Evolutionary conservation across 2,113 vertebrate genomes (phyloP).

Genomic region (Pomatorhinus ruficollis): DNA sequence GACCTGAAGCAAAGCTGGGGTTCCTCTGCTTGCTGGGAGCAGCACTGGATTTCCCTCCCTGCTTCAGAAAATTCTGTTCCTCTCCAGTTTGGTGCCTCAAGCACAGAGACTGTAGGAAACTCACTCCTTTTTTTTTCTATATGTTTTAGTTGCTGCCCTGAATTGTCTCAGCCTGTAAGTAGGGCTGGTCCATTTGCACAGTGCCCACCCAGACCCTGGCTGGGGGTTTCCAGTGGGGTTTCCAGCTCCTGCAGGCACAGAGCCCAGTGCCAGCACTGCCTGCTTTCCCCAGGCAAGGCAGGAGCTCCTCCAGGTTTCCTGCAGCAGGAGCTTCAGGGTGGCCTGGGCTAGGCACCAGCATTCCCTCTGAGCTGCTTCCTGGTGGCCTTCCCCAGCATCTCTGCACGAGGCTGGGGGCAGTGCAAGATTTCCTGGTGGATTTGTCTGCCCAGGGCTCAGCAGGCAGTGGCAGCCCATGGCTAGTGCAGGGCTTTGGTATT

Average conservation of each 20-base stretch:
- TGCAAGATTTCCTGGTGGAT: accelerated
- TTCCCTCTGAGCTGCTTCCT: accelerated
- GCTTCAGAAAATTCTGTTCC: neutral
- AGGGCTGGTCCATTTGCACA: neutral
- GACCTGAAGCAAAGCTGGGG: neutral
- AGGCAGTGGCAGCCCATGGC: neutral
- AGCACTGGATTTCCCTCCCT: neutral
- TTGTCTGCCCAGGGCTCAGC: neutral
- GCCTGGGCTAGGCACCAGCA: accelerated
- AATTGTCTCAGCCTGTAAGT: neutral
- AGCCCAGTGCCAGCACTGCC: accelerated
- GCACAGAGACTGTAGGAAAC: neutral
- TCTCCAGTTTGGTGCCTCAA: neutral
- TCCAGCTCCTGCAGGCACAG: neutral
- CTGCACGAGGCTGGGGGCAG: accelerated
- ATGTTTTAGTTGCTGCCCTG: neutral
- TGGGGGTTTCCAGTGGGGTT: neutral
- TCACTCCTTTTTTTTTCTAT: neutral
- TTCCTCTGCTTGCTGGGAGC: neutral
- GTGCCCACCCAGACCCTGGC: neutral
- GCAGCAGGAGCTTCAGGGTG: accelerated
- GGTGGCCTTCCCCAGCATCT: neutral
- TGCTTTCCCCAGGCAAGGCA: neutral
- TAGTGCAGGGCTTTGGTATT: neutral
- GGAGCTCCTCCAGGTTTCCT: neutral